Evolutionary conservation across 2,797 vertebrate species (phyloP), one percentile per base, ranked within the genome.

Genomic region (Anas capensis): DNA sequence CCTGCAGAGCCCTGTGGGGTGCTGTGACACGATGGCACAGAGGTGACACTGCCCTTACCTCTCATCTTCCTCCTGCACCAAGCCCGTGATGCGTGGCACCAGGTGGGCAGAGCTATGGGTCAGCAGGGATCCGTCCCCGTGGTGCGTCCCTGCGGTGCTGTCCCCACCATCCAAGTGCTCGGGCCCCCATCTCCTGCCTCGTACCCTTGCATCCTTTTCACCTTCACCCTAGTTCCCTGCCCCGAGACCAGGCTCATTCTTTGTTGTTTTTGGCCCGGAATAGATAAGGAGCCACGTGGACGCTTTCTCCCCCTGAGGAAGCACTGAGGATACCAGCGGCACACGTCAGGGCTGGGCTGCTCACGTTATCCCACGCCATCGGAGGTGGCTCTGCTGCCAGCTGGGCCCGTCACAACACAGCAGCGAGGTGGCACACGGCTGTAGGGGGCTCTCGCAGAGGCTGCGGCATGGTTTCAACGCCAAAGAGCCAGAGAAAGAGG

Each of bases 181-280:
- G 9, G 40, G 19, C 70, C 82, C 27, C 17, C 71, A 57, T 36
- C 71, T 76, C 58, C 51, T 70, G 7, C n/a, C 75, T 49, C 26
- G 38, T 21, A 5, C 42, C 42, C 8, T 42, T 9, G 42, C n/a
- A 24, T 11, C 65, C 29, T 91, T 85, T 84, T 87, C 93, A 91
- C 82, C 84, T 88, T 92, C 86, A 62, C 56, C 92, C 88, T 4
- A 16, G 40, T 76, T 84, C 53, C 58, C 79, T 64, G 76, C 3
- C 58, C 86, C 82, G 71, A 83, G 92, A 84, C 89, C 36, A 71
- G 72, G 51, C 49, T 75, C 64, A 86, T 82, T 93, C 75, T 86
- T 79, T 69, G 77, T 91, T 96, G 92, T 95, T 96, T 97, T 82
- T 93, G 88, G 85, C 70, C 49, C 38, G 16, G 33, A 54, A 72